Base-by-base conservation (phyloP, 2,113 vertebrate genomes). In the Dromas ardeola region DNA sequence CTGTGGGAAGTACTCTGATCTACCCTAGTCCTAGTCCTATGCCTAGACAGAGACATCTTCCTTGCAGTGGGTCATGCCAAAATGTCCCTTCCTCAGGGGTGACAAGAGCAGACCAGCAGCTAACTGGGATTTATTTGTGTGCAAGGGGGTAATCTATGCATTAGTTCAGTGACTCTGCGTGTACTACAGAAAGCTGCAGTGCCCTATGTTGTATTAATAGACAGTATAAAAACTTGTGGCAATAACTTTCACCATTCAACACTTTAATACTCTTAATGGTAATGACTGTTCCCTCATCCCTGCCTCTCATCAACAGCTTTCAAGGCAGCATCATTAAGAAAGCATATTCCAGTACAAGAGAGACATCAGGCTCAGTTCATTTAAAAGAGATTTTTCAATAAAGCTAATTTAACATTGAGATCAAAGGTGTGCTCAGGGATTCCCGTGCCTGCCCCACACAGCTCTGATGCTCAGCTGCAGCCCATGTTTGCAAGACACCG, bases 291-390 rank as follows among this genome's bases (percentile, higher is more conserved):
- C 58, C 55, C 36, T 92, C 72, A 84, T 59, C 83, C 38, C 69
- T 74, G 40, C 12, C n/a, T 83, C 82, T 86, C 63, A 83, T 74
- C 67, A 93, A 74, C n/a, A 73, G n/a, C 45, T 92, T 88, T 90
- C 63, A 80, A 83, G 65, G 73, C 93, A 94, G 36, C 9, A 76
- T 76, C 77, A 70, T 93, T 92, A 94, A 88, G 74, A 92, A 11
- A 3, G 47, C 65, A 40, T 71, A 86, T 59, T 88, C 80, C 88
- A 74, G 43, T 21, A 74, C n/a, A 90, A 81, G 40, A 63, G 52
- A 81, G 61, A 56, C 61, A 76, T 83, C 56, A 89, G 49, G 40
- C 40, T 93, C 36, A 9, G 36, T 71, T 95, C 2, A 86, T 92
- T 91, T 79, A 56, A 81, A 84, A 81, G 52, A 74, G 30, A 32